phyloP scores from a whole-genome alignment of 2,888 invertebrate species.

The Acronicta alni region DNA sequence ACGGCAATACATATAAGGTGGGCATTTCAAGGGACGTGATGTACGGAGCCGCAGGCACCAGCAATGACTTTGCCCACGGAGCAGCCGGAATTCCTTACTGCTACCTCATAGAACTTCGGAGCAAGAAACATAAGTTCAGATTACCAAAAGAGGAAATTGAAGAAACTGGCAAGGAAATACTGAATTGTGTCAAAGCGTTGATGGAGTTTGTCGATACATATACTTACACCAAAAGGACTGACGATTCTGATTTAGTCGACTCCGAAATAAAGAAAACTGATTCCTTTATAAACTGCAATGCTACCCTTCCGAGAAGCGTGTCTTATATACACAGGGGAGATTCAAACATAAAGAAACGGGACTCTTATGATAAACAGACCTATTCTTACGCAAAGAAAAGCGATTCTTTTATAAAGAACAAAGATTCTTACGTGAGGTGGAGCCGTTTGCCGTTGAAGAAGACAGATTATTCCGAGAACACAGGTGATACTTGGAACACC shows the following conservation, averaged over 20 bases:
- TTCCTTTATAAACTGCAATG: not conserved
- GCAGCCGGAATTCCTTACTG: constrained; percentile 78
- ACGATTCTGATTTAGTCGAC: constrained; percentile 9
- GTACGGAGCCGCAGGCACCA: constrained; percentile 82
- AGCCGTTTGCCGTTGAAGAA: not conserved
- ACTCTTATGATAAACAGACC: constrained; percentile 4
- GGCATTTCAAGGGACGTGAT: constrained; percentile 83
- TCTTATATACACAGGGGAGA: not conserved
- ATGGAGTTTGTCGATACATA: constrained; percentile 78
- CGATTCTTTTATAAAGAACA: not conserved
- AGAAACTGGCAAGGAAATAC: constrained; percentile 76
- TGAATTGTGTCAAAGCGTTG: constrained; percentile 73
- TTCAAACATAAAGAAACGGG: not conserved
- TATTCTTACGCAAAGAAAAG: constrained; percentile 6
- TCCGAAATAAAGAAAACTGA: not conserved
- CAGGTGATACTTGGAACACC: not conserved
- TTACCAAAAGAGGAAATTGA: constrained; percentile 79
- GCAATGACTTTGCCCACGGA: constrained; percentile 80
- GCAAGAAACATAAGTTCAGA: constrained; percentile 77
- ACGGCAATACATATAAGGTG: constrained; percentile 80
- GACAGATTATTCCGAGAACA: not conserved
- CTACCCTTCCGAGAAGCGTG: not conserved
- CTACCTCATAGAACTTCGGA: constrained; percentile 81
- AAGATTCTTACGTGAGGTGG: constrained; percentile 16
- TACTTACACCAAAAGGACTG: constrained; percentile 18